Percentiles rank a stretch among this genome's conserved stretches.
These are phyloP conservation scores for Tortrix viridana DNA, from an alignment of 2,888 invertebrate species.

Conservation along the genomic window DNA sequence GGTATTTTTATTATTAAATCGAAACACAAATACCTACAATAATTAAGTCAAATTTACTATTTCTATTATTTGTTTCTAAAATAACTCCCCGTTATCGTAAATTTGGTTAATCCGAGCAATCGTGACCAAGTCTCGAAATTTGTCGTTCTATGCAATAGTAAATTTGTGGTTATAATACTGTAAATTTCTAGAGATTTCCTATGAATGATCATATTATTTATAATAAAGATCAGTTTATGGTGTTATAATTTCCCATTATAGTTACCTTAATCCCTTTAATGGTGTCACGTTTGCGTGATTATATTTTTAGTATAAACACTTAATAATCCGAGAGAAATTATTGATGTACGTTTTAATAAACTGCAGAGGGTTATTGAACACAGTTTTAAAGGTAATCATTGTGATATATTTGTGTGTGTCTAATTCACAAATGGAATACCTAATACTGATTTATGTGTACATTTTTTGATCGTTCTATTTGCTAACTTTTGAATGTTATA, in stretches of 20 bases:
- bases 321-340: slow-evolving; percentile 1
- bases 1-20: slow-evolving; percentile 33
- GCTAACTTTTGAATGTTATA: too few relatives aligned
- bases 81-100: slow-evolving; percentile 26
- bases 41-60: slow-evolving; percentile 21
- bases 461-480: too few relatives aligned
- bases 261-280: slow-evolving; percentile 16
- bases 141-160: slow-evolving; percentile 10
- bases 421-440: too few relatives aligned
- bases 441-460: too few relatives aligned
- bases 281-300: slow-evolving; percentile 1
- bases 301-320: slow-evolving; percentile 22
- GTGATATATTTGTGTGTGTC: too few relatives aligned
- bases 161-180: slow-evolving; percentile 12
- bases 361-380: neutral
- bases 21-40: slow-evolving; percentile 31
- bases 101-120: slow-evolving; percentile 8
- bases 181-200: slow-evolving; percentile 18
- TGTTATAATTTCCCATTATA: slow-evolving; percentile 2
- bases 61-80: slow-evolving; percentile 35
- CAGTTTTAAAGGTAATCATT: slow-evolving; percentile 3
- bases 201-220: slow-evolving; percentile 19
- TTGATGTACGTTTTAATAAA: slow-evolving; percentile 13
- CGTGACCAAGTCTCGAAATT: slow-evolving; percentile 5
- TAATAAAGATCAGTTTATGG: slow-evolving; percentile 9